A percentile compares a stretch with the other conserved stretches of the same genome.
Evolutionary conservation across 2,113 vertebrate species (phyloP).

Genomic region (Mesitornis unicolor): DNA sequence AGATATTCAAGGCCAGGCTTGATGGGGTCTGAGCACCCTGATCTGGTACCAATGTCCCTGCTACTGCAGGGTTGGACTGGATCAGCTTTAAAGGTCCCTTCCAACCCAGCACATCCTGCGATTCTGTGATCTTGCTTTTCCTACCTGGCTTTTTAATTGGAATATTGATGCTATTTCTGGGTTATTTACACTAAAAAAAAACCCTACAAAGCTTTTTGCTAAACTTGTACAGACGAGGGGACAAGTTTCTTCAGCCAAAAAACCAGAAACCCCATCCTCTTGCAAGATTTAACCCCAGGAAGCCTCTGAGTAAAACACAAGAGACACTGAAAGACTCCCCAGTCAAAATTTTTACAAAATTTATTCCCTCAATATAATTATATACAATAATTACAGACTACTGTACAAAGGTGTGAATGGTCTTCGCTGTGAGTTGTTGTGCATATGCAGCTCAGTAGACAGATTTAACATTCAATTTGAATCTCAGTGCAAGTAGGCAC

Average conservation of each 20-base stretch:
- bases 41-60: too few species aligned
- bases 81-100: too few species aligned
- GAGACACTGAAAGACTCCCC: not conserved
- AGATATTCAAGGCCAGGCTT: too few species aligned
- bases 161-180: not conserved
- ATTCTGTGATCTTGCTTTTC: not conserved
- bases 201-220: not conserved
- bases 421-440: constrained; percentile 49
- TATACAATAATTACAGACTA: constrained; percentile 52
- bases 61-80: too few species aligned
- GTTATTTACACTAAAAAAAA: not conserved
- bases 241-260: not conserved
- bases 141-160: not conserved
- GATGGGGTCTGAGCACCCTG: too few species aligned
- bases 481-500: constrained; percentile 63
- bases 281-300: not conserved
- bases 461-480: constrained; percentile 69
- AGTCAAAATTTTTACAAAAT: not conserved
- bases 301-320: not conserved
- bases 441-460: constrained; percentile 55
- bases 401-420: constrained; percentile 57
- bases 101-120: too few species aligned
- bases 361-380: constrained; percentile 53
- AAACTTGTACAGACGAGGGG: too few species aligned
- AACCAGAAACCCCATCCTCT: not conserved